Conservation (phyloP, 2,113 vertebrate genomes). For the Lethenteron camtschaticum region DNA sequence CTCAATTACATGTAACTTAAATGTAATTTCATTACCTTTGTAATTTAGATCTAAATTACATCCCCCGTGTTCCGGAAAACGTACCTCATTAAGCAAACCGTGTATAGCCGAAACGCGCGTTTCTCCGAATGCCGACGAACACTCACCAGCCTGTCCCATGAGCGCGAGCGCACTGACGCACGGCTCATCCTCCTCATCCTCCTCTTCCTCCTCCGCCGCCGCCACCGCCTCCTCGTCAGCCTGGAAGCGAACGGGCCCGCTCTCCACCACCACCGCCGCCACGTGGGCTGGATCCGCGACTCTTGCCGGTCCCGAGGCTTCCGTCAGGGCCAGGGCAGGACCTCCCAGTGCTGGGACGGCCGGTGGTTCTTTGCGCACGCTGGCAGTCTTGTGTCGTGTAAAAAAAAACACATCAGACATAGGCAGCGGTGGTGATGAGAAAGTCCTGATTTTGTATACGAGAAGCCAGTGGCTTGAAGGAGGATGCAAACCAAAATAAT, state of each 20-base stretch:
- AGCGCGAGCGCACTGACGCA: slow-evolving; percentile 70
- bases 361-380: no score
- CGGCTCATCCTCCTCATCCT: slow-evolving; percentile 40
- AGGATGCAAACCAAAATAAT: slow-evolving; percentile 4
- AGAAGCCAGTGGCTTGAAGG: background rate
- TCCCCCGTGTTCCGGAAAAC: no score
- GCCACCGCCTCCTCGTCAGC: slow-evolving; percentile 30
- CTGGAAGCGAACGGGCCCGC: slow-evolving; percentile 54
- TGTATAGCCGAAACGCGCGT: no score
- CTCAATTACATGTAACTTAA: no score
- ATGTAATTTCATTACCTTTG: no score
- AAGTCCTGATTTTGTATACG: background rate
- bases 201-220: slow-evolving; percentile 17
- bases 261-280: slow-evolving; percentile 41
- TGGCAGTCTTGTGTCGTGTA: no score
- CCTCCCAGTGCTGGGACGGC: no score
- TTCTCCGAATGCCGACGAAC: no score
- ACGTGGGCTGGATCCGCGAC: background rate
- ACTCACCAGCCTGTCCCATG: slow-evolving; percentile 42
- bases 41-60: no score
- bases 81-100: no score
- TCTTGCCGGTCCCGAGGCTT: background rate
- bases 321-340: background rate
- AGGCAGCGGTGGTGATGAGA: background rate
- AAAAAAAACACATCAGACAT: background rate